Evolutionary conservation across 1,140 invertebrate species (phyloP).

Genomic region (Drosophila nasuta): DNA sequence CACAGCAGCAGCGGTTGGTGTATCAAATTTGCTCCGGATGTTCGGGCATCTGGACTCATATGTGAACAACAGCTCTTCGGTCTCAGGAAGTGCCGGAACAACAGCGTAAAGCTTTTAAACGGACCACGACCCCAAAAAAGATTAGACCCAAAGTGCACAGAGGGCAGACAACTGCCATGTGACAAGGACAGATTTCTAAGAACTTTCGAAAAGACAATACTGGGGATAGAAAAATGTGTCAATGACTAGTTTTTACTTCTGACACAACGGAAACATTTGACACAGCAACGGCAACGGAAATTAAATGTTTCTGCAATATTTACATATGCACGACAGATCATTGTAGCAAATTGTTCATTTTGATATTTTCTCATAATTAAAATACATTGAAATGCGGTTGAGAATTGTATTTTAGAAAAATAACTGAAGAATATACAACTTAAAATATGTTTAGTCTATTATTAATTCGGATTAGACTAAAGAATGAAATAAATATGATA

Average conservation of each 20-base stretch:
- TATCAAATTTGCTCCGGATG: conserved; percentile 59
- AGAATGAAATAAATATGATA: too few relatives aligned
- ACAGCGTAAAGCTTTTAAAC: conserved; percentile 80
- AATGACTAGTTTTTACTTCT: not conserved
- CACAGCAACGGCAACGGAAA: not conserved
- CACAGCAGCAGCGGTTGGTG: conserved; percentile 34
- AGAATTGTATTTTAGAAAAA: too few relatives aligned
- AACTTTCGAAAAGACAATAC: not conserved
- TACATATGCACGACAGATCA: not conserved
- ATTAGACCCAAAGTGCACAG: conserved; percentile 43
- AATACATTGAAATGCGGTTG: too few relatives aligned
- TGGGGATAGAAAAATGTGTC: not conserved
- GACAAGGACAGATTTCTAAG: conserved; percentile 11
- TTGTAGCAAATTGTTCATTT: not conserved
- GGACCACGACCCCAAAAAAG: conserved; percentile 46
- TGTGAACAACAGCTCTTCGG: conserved; percentile 20
- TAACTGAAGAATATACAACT: too few relatives aligned
- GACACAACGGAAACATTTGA: not conserved
- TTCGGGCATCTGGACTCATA: conserved; percentile 30
- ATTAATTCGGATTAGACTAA: too few relatives aligned
- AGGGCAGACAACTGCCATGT: conserved; percentile 27
- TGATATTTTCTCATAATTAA: too few relatives aligned
- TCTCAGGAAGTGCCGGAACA: conserved; percentile 64
- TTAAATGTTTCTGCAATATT: not conserved
- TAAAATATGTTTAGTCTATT: too few relatives aligned